Percentiles rank a stretch among this genome's conserved stretches.
These are phyloP conservation scores for Acrocephalus kingi DNA, from an alignment of 2,113 vertebrate species.

Conservation along the genomic window DNA sequence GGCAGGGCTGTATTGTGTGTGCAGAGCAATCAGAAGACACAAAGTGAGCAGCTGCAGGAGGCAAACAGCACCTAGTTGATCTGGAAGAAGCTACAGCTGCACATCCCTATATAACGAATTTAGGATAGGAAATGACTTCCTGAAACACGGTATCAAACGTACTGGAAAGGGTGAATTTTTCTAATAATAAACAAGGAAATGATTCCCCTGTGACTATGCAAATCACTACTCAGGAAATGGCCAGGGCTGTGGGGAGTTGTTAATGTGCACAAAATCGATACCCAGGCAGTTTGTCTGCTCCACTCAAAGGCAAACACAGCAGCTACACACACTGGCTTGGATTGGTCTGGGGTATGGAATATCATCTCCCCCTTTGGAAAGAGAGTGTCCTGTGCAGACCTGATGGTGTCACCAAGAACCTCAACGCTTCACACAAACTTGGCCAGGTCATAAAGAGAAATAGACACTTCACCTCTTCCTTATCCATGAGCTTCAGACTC, in stretches of 20 bases:
- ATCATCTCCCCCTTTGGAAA: neutral
- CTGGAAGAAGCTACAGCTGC: neutral
- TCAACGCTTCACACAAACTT: neutral
- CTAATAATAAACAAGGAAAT: neutral
- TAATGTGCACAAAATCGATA: neutral
- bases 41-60: neutral
- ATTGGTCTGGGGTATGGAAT: neutral
- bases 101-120: neutral
- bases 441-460: neutral
- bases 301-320: neutral
- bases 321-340: neutral
- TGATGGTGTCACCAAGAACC: neutral
- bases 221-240: neutral
- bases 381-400: neutral
- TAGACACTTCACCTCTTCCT: neutral
- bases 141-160: neutral
- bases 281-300: neutral
- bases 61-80: neutral
- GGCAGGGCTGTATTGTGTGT: neutral
- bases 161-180: neutral
- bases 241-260: neutral
- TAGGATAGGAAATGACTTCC: neutral
- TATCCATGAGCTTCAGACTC: neutral
- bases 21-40: neutral
- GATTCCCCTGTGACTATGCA: neutral